phyloP scores from a whole-genome alignment of 1,140 invertebrate genomes.

The Diabrotica undecimpunctata region DNA sequence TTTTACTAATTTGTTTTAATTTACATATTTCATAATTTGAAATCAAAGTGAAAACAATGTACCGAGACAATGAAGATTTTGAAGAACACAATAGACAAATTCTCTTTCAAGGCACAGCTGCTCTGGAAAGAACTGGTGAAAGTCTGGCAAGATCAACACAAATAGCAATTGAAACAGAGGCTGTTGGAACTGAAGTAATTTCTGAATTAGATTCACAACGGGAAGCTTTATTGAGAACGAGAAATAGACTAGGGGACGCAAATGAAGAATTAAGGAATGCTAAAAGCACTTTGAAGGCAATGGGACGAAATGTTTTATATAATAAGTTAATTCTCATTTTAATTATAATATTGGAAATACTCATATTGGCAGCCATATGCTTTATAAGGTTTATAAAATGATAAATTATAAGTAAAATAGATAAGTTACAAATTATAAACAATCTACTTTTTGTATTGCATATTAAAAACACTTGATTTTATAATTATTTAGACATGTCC shows the following conservation, averaged over 20 bases:
- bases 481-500: too few species aligned
- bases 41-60: neutral
- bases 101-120: slow-evolving; percentile 55
- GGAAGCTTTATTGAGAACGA: slow-evolving; percentile 49
- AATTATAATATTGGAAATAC: slow-evolving; percentile 50
- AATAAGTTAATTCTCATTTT: slow-evolving; percentile 51
- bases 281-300: slow-evolving; percentile 44
- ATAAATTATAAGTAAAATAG: too few species aligned
- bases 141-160: slow-evolving; percentile 67
- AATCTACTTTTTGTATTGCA: too few species aligned
- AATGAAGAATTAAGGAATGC: slow-evolving; percentile 49
- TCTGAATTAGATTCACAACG: slow-evolving; percentile 49
- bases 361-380: slow-evolving; percentile 33
- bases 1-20: too few species aligned
- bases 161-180: slow-evolving; percentile 74
- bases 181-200: slow-evolving; percentile 71
- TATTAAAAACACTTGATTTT: too few species aligned
- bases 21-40: too few species aligned
- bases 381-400: slow-evolving; percentile 34
- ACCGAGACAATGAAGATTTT: slow-evolving; percentile 43
- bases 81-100: slow-evolving; percentile 53
- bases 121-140: slow-evolving; percentile 61
- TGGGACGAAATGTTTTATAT: slow-evolving; percentile 51
- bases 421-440: too few species aligned
- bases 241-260: slow-evolving; percentile 49